These are phyloP conservation scores for Aphodius granarius DNA, from an alignment of 2,888 invertebrate species.

Conservation along the genomic window DNA sequence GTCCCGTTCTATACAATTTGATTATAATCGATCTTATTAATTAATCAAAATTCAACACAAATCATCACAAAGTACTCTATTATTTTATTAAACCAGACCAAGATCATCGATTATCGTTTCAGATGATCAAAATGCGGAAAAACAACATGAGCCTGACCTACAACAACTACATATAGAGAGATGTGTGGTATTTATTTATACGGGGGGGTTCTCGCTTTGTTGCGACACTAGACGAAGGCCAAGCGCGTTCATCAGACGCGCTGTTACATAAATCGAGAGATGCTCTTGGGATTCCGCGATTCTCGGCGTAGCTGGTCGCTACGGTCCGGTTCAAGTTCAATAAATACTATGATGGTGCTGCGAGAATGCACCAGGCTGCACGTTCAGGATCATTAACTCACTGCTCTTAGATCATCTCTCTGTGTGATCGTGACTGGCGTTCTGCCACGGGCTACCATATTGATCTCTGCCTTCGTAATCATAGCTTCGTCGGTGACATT, in stretches of 20 bases:
- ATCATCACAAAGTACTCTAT: too few species aligned
- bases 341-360: not conserved
- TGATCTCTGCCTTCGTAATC: not conserved
- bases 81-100: not conserved
- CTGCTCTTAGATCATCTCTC: not conserved
- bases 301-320: not conserved
- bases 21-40: not conserved
- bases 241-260: not conserved
- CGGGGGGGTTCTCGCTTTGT: not conserved
- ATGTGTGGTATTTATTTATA: not conserved
- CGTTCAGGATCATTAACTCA: slow-evolving; percentile 14
- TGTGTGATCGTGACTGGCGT: slow-evolving; percentile 18
- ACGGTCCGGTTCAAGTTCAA: slow-evolving; percentile 20
- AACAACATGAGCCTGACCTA: not conserved
- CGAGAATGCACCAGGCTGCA: slow-evolving; percentile 3
- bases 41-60: too few species aligned
- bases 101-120: not conserved
- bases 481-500: not conserved
- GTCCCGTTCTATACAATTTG: not conserved
- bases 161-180: not conserved
- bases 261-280: slow-evolving; percentile 18
- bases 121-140: not conserved
- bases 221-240: not conserved
- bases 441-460: slow-evolving; percentile 13
- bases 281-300: slow-evolving; percentile 16